Evolutionary conservation across 2,113 vertebrate genomes (phyloP).

Genomic region (Pogona vitticeps): DNA sequence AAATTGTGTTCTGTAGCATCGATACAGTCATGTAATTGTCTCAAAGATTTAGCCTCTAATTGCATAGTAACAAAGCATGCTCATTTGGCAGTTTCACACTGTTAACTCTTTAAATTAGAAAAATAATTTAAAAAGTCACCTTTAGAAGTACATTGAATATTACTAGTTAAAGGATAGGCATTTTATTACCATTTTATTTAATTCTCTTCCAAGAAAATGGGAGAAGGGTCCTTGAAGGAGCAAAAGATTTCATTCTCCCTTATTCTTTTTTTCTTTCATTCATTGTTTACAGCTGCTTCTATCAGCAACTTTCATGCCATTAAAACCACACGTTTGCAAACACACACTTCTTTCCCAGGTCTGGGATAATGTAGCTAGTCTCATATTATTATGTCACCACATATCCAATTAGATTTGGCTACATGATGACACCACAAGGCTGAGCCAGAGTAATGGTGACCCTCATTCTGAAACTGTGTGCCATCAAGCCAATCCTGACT

Average conservation of each 20-base stretch:
- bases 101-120: slow-evolving; percentile 36
- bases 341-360: neutral
- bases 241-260: neutral
- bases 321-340: neutral
- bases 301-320: neutral
- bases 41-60: slow-evolving; percentile 67
- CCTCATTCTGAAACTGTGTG: neutral
- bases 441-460: neutral
- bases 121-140: slow-evolving; percentile 50
- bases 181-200: neutral
- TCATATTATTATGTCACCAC: neutral
- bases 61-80: slow-evolving; percentile 50
- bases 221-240: neutral
- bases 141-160: slow-evolving; percentile 61
- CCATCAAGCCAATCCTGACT: too few relatives aligned
- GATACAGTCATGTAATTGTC: slow-evolving; percentile 56
- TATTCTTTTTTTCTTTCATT: neutral
- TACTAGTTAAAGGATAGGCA: slow-evolving; percentile 44
- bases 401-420: neutral
- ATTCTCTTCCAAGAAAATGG: neutral
- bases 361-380: neutral
- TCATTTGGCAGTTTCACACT: slow-evolving; percentile 61
- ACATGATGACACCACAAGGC: neutral
- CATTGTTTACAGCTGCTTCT: neutral
- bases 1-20: slow-evolving; percentile 65